These are phyloP conservation scores for Solea solea DNA, from an alignment of 2,113 vertebrate species.

Conservation along the genomic window DNA sequence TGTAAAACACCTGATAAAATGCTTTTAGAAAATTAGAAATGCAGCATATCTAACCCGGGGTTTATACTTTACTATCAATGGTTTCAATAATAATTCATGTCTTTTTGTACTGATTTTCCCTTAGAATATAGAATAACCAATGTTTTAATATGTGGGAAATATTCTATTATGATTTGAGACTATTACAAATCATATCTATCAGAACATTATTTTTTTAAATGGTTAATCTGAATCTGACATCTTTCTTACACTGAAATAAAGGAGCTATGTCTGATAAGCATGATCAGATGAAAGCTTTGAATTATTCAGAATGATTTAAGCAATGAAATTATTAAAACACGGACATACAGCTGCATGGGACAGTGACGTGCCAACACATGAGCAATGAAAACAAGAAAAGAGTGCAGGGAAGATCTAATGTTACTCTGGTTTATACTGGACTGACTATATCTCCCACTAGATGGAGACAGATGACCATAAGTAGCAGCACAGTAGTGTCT, in stretches of 20 bases:
- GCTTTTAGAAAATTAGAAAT: no score
- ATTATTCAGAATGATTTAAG: background rate
- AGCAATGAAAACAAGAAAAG: background rate
- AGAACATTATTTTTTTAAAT: no score
- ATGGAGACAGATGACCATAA: constrained; percentile 65
- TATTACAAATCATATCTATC: no score
- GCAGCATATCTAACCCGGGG: no score
- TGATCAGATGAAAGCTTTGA: background rate
- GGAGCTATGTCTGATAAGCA: background rate
- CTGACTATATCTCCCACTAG: constrained; percentile 59
- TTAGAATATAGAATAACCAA: no score
- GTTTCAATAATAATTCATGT: no score
- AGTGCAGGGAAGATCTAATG: background rate
- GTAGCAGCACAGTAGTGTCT: background rate
- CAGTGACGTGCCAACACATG: constrained; percentile 1
- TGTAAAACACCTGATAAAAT: background rate
- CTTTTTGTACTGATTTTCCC: no score
- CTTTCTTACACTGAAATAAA: background rate
- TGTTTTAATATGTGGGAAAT: no score
- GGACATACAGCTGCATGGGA: background rate
- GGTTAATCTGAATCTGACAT: no score
- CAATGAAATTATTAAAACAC: background rate
- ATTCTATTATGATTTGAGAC: no score
- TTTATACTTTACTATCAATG: no score
- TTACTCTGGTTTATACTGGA: background rate